These are phyloP conservation scores for Phocoena phocoena DNA, from an alignment of 2,113 vertebrate genomes.

Conservation along the genomic window DNA sequence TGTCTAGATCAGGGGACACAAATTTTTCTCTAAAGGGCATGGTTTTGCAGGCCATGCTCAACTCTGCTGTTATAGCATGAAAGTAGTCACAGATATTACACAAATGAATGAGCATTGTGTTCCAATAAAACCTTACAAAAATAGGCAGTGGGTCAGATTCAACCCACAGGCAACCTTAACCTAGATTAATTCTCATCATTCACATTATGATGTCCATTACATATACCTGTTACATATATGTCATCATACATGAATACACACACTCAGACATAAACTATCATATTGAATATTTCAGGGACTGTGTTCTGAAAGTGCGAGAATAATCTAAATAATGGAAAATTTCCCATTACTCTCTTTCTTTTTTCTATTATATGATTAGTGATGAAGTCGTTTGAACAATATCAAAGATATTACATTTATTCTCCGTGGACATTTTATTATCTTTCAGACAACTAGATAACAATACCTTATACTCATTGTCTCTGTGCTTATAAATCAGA, in stretches of 20 bases:
- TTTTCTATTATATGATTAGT: slow-evolving; percentile 51
- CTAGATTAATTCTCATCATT: slow-evolving; percentile 7
- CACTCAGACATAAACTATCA: slow-evolving; percentile 8
- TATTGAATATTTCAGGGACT: slow-evolving; percentile 10
- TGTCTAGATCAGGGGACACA: background rate
- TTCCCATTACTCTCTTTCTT: background rate
- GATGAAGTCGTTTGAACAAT: slow-evolving; percentile 47
- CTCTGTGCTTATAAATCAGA: slow-evolving; percentile 72
- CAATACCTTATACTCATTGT: slow-evolving; percentile 71
- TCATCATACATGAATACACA: background rate
- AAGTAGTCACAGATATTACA: background rate
- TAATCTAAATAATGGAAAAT: slow-evolving; percentile 47
- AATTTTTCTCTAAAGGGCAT: background rate
- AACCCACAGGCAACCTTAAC: background rate
- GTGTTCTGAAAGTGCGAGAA: slow-evolving; percentile 24
- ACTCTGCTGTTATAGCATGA: background rate
- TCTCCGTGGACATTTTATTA: slow-evolving; percentile 68
- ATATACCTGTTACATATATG: background rate
- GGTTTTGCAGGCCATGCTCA: background rate
- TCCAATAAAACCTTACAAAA: slow-evolving; percentile 47
- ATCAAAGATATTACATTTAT: slow-evolving; percentile 61
- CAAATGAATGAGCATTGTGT: slow-evolving; percentile 4
- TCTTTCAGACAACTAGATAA: slow-evolving; percentile 67
- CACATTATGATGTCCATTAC: background rate
- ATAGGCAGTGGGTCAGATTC: background rate